A percentile compares a stretch with the other conserved stretches of the same genome.
Conservation (phyloP, 2,113 vertebrate species). For the Apodemus sylvaticus region DNA sequence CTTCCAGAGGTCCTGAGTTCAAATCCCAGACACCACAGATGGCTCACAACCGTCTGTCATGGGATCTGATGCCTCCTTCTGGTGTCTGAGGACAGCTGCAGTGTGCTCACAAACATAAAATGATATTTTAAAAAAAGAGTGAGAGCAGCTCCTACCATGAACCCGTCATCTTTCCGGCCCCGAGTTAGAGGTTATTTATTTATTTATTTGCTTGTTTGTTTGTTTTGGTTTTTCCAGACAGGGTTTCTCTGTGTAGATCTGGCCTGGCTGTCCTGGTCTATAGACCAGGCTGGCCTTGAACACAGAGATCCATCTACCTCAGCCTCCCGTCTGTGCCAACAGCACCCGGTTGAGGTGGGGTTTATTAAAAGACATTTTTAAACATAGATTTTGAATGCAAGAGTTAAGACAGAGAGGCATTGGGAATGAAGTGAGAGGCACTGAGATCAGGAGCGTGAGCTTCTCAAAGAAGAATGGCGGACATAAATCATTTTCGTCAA, state of each 20-base stretch:
- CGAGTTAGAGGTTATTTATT: not conserved
- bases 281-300: not conserved
- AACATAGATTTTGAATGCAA: not conserved
- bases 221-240: too few species aligned
- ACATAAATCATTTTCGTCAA: not conserved
- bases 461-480: not conserved
- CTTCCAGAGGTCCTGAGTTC: too few species aligned
- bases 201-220: not conserved
- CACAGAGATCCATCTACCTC: not conserved
- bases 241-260: too few species aligned
- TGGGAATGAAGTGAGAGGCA: not conserved
- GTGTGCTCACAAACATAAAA: too few species aligned
- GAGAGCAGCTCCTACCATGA: fast-evolving
- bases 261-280: not conserved
- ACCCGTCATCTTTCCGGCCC: not conserved
- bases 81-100: too few species aligned
- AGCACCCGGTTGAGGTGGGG: not conserved
- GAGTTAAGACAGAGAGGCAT: not conserved
- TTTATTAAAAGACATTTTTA: not conserved
- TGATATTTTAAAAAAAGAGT: too few species aligned
- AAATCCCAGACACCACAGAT: too few species aligned
- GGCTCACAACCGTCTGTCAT: too few species aligned
- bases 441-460: not conserved
- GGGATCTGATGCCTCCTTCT: too few species aligned
- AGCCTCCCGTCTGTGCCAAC: not conserved